Evolutionary conservation across 2,888 invertebrate species (phyloP).

Genomic region (Coenonympha arcania): DNA sequence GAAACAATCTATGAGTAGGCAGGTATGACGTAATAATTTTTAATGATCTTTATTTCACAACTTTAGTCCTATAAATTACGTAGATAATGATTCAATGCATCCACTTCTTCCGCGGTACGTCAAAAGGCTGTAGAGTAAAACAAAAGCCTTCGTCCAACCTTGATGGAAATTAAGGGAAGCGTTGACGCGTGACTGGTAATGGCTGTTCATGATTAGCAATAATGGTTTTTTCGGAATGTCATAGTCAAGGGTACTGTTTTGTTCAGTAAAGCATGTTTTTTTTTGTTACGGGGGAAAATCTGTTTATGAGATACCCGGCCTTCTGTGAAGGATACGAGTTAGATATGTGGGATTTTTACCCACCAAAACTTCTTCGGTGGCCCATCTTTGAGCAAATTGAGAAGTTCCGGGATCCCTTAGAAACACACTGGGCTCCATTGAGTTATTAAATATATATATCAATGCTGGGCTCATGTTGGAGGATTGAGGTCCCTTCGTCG

Average conservation of each 20-base stretch:
- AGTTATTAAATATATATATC: no score
- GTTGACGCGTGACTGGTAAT: slow-evolving; percentile 5
- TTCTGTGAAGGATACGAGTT: no score
- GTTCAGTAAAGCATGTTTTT: not conserved
- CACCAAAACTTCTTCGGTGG: no score
- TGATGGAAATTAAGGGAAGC: slow-evolving; percentile 8
- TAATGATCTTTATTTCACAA: not conserved
- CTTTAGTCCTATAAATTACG: not conserved
- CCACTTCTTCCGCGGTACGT: slow-evolving; percentile 4
- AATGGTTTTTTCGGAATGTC: slow-evolving; percentile 2
- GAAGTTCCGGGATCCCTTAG: no score
- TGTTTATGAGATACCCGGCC: no score
- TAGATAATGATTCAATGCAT: not conserved
- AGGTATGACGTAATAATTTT: not conserved
- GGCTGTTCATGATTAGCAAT: slow-evolving; percentile 4
- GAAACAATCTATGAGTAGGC: no score
- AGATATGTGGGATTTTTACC: no score
- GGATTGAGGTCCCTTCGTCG: no score
- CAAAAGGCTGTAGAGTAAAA: slow-evolving; percentile 4
- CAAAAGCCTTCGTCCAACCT: slow-evolving; percentile 1
- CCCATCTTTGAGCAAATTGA: no score
- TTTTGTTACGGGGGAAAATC: no score
- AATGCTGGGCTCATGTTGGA: no score
- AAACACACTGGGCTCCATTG: no score
- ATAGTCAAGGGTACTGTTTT: not conserved